Evolutionary conservation across 2,113 vertebrate species (phyloP).

Genomic region (Chlamydotis undulata): DNA sequence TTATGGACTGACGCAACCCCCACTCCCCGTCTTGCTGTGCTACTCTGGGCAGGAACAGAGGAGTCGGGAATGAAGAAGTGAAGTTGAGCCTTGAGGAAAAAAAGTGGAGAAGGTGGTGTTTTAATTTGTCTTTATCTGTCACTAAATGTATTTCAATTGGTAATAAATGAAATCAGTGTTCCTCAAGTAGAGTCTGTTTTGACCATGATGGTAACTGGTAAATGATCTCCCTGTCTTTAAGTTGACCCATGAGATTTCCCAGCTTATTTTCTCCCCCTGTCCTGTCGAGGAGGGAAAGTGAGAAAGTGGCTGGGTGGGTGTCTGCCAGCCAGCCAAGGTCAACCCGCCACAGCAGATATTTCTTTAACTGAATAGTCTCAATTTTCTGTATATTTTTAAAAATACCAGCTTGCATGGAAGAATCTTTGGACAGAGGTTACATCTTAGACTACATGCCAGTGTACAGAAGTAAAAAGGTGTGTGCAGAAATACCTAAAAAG

Average conservation of each 20-base stretch:
- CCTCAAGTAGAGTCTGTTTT: not conserved
- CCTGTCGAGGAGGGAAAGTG: not conserved
- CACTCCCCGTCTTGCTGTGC: accelerated
- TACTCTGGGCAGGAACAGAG: not conserved
- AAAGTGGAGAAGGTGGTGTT: not conserved
- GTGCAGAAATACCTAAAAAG: not conserved
- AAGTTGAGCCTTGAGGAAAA: not conserved
- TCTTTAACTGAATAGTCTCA: not conserved
- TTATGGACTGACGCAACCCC: not conserved
- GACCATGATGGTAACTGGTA: not conserved
- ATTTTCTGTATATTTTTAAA: not conserved
- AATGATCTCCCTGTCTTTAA: not conserved
- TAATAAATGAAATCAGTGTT: not conserved
- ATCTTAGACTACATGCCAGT: not conserved
- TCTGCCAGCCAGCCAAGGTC: not conserved
- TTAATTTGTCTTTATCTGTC: not conserved
- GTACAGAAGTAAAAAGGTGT: not conserved
- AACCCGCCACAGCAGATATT: not conserved
- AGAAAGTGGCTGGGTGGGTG: not conserved
- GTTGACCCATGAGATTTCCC: not conserved
- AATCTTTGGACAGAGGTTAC: not conserved
- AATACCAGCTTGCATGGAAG: not conserved
- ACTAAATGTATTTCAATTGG: not conserved
- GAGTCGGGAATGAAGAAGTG: not conserved
- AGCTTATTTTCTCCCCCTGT: not conserved